These are phyloP conservation scores for Apodemia mormo DNA, from an alignment of 2,888 invertebrate species.

Conservation along the genomic window DNA sequence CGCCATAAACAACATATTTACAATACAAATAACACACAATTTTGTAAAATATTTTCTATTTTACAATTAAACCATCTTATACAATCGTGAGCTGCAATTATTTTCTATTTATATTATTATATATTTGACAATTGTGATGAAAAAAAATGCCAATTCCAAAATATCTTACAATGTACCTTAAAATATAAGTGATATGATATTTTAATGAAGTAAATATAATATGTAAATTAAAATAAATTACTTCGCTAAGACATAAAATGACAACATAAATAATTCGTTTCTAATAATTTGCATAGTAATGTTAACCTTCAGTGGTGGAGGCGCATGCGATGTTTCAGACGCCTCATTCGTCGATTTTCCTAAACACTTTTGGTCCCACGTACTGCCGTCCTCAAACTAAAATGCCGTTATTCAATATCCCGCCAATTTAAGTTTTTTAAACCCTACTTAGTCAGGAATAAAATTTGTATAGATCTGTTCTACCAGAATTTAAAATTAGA, in stretches of 20 bases:
- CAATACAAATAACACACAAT: slow-evolving; percentile 13
- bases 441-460: too few relatives aligned
- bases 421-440: too few relatives aligned
- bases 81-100: slow-evolving; percentile 4
- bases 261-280: slow-evolving; percentile 55
- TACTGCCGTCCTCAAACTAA: too few relatives aligned
- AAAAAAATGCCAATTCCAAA: slow-evolving; percentile 46
- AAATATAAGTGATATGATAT: slow-evolving; percentile 58
- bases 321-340: not conserved
- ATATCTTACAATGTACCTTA: slow-evolving; percentile 41
- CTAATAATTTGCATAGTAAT: slow-evolving; percentile 7
- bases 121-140: slow-evolving; percentile 49
- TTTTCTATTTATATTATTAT: slow-evolving; percentile 13
- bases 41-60: slow-evolving; percentile 2
- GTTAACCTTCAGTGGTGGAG: not conserved
- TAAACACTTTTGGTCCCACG: too few relatives aligned
- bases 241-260: slow-evolving; percentile 46
- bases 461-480: too few relatives aligned
- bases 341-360: too few relatives aligned
- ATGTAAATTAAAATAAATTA: slow-evolving; percentile 43
- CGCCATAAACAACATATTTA: slow-evolving; percentile 20
- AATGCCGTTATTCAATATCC: too few relatives aligned
- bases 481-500: too few relatives aligned
- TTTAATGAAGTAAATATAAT: slow-evolving; percentile 44
- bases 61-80: slow-evolving; percentile 14